These are phyloP conservation scores for Gracilinanus agilis DNA, from an alignment of 2,113 vertebrate genomes.

Conservation along the genomic window DNA sequence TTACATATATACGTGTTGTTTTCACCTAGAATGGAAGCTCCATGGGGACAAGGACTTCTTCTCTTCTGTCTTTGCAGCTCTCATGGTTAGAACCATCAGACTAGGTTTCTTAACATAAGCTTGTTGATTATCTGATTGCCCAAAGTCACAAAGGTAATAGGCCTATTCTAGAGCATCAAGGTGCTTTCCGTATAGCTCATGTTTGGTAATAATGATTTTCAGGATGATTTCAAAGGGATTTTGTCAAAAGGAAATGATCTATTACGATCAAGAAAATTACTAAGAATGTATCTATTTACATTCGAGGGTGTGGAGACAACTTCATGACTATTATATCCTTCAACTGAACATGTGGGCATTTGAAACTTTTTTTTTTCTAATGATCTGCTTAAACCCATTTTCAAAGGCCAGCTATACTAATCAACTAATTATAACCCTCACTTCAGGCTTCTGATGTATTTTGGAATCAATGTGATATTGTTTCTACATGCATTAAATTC, in stretches of 20 bases:
- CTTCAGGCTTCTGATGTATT: constrained; percentile 11
- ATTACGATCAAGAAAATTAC: constrained; percentile 33
- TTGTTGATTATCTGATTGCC: too few species aligned
- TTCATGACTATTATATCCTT: neutral
- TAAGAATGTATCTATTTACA: neutral
- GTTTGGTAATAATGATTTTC: constrained; percentile 23
- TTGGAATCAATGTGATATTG: neutral
- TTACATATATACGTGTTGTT: too few species aligned
- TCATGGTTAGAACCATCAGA: too few species aligned
- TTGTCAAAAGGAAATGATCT: constrained; percentile 29
- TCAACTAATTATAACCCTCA: neutral
- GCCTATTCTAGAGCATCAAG: neutral
- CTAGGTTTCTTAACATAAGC: too few species aligned
- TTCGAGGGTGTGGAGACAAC: constrained; percentile 1
- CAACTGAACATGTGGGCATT: neutral
- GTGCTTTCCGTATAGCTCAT: neutral
- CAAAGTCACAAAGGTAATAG: too few species aligned
- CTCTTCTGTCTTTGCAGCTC: too few species aligned
- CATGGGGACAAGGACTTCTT: too few species aligned
- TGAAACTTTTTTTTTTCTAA: constrained; percentile 25
- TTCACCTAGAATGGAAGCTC: too few species aligned
- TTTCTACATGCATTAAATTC: neutral
- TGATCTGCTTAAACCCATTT: neutral
- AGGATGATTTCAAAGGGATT: constrained; percentile 16
- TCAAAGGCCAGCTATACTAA: neutral